Evolutionary conservation across 2,888 invertebrate species (phyloP), one percentile per base, ranked within the genome.

Genomic region (Nymphalis c-album): DNA sequence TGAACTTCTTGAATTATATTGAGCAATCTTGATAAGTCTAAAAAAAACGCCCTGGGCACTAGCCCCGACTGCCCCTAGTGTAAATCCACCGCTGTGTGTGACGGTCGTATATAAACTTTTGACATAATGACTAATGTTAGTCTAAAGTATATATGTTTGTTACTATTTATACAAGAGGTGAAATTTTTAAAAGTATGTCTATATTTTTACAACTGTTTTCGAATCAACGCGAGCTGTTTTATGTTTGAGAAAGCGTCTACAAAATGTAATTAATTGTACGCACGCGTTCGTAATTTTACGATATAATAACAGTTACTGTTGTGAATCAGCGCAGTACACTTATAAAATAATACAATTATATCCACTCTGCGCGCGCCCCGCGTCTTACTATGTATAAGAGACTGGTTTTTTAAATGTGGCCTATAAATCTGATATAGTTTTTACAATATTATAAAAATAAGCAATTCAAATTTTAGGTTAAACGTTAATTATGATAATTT

Each of bases 261-360:
- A 62, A 66, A 62, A 65, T 62, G 63, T 73, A 71, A 69, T 73
- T 73, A 73, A 70, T 71, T 63, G 66, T 59, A 51, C 64, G 68
- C 68, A 69, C 69, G 71, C 74, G 73, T 72, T 70, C 67, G 62
- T 22, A 40, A 48, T 63, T 69, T 60, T 69, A 71, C 69, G 68
- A 71, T 71, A 53, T 69, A 70, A 72, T 68, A 73, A 63, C 63
- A 47, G 40, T 68, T 46, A 53, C 63, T 63, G 59, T 63, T 53
- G 64, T 67, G 64, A 63, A 75, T 74, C 78, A 64, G 85, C 60
- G 53, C 65, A 53, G 31, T 65, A 35, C 53, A 22, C 53, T 53
- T 65, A 46, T 64, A 64, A 64, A 64, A 50, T 64, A 64, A 64
- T 51, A 50, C 45, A 59, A 64, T 50, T 64, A 64, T 40, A 50